phyloP scores from a whole-genome alignment of 2,113 vertebrate species.

The Trachemys scripta region DNA sequence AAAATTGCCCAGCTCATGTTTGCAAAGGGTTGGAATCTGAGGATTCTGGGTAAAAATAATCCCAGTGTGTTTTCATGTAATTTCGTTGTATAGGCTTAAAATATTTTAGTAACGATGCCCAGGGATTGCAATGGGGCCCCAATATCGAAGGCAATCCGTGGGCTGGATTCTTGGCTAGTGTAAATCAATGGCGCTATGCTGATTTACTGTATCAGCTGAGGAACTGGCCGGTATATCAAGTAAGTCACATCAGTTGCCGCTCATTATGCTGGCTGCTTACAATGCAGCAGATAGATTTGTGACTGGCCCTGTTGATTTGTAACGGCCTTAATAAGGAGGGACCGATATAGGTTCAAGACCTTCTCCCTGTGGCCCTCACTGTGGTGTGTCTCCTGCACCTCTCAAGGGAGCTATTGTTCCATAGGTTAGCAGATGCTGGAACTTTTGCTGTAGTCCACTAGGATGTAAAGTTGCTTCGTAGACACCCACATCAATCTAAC shows the following conservation, averaged over 20 bases:
- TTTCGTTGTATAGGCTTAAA: slow-evolving; percentile 51
- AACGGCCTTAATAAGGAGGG: background rate
- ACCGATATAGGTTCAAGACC: background rate
- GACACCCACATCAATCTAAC: background rate
- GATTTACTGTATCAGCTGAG: slow-evolving; percentile 34
- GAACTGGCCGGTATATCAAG: slow-evolving; percentile 28
- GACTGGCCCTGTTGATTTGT: slow-evolving; percentile 18
- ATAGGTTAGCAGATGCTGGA: slow-evolving; percentile 32
- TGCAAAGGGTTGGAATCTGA: slow-evolving; percentile 54
- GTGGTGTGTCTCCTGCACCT: background rate
- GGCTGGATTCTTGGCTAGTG: background rate
- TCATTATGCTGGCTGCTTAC: background rate
- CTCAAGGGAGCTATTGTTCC: background rate
- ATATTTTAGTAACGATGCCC: background rate
- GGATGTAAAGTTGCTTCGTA: background rate
- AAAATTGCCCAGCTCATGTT: slow-evolving; percentile 52
- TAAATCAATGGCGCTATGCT: slow-evolving; percentile 50
- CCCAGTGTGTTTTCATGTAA: background rate
- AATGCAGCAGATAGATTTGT: fast-evolving
- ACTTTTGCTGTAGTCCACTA: background rate
- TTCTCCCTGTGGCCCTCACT: background rate
- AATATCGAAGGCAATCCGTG: background rate
- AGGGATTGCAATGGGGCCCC: background rate
- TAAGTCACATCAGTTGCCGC: slow-evolving; percentile 40
- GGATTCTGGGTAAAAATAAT: slow-evolving; percentile 37